Conservation (phyloP, 2,797 vertebrate genomes). For the Anisognathus igniventris region DNA sequence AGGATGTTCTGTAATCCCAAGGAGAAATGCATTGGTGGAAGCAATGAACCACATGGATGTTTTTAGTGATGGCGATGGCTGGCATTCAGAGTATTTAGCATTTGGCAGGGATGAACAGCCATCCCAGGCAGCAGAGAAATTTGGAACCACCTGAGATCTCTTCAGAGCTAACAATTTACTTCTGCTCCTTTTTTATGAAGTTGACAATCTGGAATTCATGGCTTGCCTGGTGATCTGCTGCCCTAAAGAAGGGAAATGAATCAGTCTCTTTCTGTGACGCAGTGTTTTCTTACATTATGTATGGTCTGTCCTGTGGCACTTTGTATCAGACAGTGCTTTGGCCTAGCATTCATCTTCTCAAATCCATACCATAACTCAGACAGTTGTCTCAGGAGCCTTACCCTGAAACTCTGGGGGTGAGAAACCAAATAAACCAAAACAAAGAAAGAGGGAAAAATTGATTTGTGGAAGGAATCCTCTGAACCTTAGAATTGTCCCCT, state of each 20-base stretch:
- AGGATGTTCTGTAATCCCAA: conserved; percentile 9
- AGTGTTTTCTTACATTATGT: neutral
- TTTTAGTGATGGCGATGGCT: neutral
- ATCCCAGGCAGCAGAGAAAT: neutral
- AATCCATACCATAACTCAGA: neutral
- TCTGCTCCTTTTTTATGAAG: neutral
- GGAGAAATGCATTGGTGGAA: neutral
- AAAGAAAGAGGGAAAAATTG: neutral
- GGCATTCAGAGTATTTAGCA: neutral
- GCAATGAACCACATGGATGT: neutral
- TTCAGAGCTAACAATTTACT: neutral
- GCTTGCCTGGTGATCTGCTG: neutral
- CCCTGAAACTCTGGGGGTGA: neutral
- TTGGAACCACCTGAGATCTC: neutral
- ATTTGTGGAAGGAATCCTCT: neutral
- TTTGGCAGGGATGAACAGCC: neutral
- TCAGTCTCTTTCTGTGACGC: neutral
- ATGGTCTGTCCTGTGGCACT: neutral
- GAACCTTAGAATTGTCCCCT: neutral
- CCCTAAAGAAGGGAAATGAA: conserved; percentile 5
- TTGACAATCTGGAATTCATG: neutral
- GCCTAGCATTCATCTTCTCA: neutral
- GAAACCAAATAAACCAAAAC: neutral
- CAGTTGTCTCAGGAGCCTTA: neutral
- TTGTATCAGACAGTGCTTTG: neutral